Base-by-base conservation (phyloP, 35 echinoderm and acorn worm genomes). In the Hemicentrotus pulcherrimus region DNA sequence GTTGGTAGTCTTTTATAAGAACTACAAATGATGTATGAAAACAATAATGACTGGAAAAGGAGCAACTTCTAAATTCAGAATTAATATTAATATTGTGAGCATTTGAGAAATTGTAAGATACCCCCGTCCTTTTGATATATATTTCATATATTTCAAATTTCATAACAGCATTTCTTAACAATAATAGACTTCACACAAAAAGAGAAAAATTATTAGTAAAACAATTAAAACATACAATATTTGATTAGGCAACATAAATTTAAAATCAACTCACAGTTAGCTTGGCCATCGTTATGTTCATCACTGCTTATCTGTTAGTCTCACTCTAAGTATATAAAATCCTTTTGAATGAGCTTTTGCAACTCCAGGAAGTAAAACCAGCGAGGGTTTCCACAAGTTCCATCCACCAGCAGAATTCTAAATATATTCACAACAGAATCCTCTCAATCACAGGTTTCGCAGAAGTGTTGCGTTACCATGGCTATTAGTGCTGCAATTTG, bases 281-380 rank as follows among this genome's bases (percentile, higher is more conserved):
- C 65, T 78, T 78, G 65, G 65, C 65, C 65, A 78, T 78, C 4
- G 65, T 78, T 78, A 78, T 78, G 65, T 78, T 78, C 65, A 78
- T 78, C 65, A 78, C 65, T 28, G 65, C 24, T 28, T 8, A 28
- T 78, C 24, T 28, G 22, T 78, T 78, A 28, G 1, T 78, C 19
- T n/a, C 4, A 22, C 28, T 22, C 19, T 78, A 6, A 2, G 65
- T 78, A 78, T n/a, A 78, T 7, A 78, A 78, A 78, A 78, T 78
- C 65, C 28, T 78, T 78, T n/a, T 6, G 9, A 28, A 28, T 2
- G 65, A 28, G 19, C 7, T 22, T n/a, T 28, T 78, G 5, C 19
- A 28, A 28, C 28, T 78, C 65, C 65, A n/a, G 65, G 65, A 78
- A 78, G 65, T 78, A 24, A 78, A 78, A 78, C 65, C 65, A 78